A percentile compares a stretch with the other conserved stretches of the same genome.
These are phyloP conservation scores for Psammodynastes pulverulentus DNA, from an alignment of 2,113 vertebrate species.

Conservation along the genomic window DNA sequence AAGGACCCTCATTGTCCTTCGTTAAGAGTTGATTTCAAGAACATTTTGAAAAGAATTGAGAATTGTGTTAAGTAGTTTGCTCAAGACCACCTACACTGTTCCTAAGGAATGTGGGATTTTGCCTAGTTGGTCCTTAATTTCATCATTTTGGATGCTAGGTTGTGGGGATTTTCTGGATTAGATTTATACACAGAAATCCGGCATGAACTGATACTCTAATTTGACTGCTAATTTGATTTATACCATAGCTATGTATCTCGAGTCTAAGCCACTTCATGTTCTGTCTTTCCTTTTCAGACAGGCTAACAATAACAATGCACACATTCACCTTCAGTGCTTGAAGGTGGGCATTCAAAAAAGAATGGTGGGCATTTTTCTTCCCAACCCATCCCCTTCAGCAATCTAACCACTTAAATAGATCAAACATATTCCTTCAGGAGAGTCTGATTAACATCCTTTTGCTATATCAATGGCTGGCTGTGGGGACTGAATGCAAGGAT, in stretches of 20 bases:
- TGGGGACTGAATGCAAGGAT: not conserved
- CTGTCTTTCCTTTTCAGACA: not conserved
- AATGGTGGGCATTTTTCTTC: not conserved
- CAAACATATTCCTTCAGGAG: not conserved
- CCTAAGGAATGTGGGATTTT: not conserved
- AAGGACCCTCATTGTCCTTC: not conserved
- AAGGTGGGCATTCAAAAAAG: too few species aligned
- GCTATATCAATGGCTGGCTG: rapidly evolving
- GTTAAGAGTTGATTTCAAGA: not conserved
- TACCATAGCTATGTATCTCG: not conserved
- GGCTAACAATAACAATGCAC: conserved; percentile 11
- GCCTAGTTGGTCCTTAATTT: not conserved
- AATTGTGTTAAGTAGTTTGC: not conserved
- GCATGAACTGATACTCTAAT: not conserved
- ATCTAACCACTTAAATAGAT: not conserved
- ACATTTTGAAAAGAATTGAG: not conserved
- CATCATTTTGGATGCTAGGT: not conserved
- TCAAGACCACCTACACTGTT: not conserved
- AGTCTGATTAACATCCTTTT: not conserved
- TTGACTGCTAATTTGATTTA: not conserved
- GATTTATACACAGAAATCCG: not conserved
- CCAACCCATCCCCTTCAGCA: not conserved
- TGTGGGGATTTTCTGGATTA: not conserved
- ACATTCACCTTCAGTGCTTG: conserved; percentile 18
- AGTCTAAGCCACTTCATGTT: not conserved